phyloP scores from a whole-genome alignment of 2,113 vertebrate genomes.

The Alces alces region DNA sequence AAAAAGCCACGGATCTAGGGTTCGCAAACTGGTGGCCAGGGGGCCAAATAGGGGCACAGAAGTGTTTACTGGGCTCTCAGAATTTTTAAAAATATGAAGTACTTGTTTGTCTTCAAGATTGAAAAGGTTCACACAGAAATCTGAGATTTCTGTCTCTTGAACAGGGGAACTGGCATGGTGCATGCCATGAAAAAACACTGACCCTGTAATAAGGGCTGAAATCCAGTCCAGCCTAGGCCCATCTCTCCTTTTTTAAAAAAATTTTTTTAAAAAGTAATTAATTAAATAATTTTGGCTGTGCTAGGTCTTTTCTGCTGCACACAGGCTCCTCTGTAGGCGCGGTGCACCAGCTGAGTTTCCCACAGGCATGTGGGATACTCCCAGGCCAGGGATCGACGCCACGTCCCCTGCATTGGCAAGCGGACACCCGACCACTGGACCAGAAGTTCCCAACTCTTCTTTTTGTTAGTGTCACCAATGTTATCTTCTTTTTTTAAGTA shows the following conservation, averaged over 20 bases:
- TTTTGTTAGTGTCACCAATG: background rate
- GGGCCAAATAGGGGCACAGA: background rate
- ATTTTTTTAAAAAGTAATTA: background rate
- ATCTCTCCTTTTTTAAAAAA: background rate
- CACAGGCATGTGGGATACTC: fast-evolving
- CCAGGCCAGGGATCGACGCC: background rate
- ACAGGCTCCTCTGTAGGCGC: background rate
- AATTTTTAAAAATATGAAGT: background rate
- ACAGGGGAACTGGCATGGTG: no score
- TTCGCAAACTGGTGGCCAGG: no score
- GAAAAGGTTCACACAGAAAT: background rate
- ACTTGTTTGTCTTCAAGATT: background rate
- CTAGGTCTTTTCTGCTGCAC: background rate
- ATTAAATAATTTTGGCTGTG: background rate
- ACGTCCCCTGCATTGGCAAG: background rate
- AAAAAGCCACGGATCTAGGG: background rate
- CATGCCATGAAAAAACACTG: background rate
- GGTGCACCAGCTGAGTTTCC: background rate
- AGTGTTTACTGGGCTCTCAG: background rate
- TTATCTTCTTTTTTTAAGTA: background rate
- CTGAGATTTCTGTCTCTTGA: background rate
- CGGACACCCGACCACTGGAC: background rate
- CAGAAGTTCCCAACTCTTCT: background rate
- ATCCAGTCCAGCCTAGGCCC: background rate
- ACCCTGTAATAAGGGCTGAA: background rate